Conservation (phyloP, 2,888 invertebrate species). For the Drosophila pseudotakahashii region DNA sequence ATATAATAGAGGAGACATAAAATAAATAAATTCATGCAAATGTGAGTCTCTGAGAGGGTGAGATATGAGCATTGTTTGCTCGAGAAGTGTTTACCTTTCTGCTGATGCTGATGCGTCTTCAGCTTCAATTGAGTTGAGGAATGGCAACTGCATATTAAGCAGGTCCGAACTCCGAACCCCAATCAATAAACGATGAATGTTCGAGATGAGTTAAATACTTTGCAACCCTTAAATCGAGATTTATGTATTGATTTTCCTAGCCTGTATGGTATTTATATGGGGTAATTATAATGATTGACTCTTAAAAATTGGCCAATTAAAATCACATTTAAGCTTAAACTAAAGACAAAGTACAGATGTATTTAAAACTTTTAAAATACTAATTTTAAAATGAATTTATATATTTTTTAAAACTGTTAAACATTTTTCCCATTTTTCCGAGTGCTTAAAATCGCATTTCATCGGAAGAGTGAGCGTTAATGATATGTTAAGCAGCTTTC, state of each 20-base stretch:
- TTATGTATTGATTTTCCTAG: constrained; percentile 5
- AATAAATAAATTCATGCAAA: constrained; percentile 77
- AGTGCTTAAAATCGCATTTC: background rate
- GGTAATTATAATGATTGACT: background rate
- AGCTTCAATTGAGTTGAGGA: constrained; percentile 53
- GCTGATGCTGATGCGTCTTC: constrained; percentile 19
- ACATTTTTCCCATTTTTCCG: background rate
- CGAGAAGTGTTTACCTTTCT: constrained; percentile 66
- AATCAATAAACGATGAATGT: constrained; percentile 21
- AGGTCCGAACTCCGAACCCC: constrained; percentile 38
- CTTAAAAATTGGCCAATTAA: background rate
- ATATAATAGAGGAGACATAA: constrained; percentile 63
- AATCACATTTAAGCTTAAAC: background rate
- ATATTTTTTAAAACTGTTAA: too few species aligned
- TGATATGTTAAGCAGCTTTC: constrained; percentile 29
- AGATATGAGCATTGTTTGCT: constrained; percentile 66
- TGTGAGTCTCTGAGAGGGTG: constrained; percentile 36
- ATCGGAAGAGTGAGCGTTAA: constrained; percentile 11
- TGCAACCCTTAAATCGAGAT: background rate
- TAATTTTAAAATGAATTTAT: too few species aligned
- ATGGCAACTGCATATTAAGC: constrained; percentile 73
- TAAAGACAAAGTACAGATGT: too few species aligned
- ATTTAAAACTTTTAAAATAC: too few species aligned
- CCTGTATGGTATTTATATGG: constrained; percentile 4
- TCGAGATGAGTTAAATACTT: constrained; percentile 1